Percentiles rank a stretch among this genome's conserved stretches.
Evolutionary conservation across 2,113 vertebrate species (phyloP).

Genomic region (Pelecanoides urinatrix): DNA sequence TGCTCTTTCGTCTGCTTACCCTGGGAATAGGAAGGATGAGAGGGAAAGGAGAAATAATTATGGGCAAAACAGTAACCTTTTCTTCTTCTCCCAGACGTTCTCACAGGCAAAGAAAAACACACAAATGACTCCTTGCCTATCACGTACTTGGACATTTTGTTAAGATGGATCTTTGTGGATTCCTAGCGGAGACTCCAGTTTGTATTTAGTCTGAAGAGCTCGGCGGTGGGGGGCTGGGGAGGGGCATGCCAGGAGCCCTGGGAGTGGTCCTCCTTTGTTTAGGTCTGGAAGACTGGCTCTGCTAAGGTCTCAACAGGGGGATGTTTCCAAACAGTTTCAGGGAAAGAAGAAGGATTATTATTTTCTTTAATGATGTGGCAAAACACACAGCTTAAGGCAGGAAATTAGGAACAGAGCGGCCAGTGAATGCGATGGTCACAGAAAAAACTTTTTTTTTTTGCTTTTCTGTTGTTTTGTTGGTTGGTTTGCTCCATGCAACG

Average conservation of each 20-base stretch:
- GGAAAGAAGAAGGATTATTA: conserved; percentile 11
- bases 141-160: conserved; percentile 52
- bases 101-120: conserved; percentile 45
- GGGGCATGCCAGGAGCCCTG: not conserved
- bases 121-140: conserved; percentile 35
- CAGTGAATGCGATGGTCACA: not conserved
- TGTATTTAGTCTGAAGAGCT: conserved; percentile 68
- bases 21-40: conserved; percentile 7
- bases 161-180: conserved; percentile 55
- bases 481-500: conserved; percentile 9
- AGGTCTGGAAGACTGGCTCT: conserved; percentile 8
- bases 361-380: conserved; percentile 43
- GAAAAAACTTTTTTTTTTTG: not conserved
- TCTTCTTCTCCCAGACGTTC: conserved; percentile 45
- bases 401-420: not conserved
- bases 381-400: conserved; percentile 16
- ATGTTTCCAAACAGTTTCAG: conserved; percentile 28
- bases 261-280: conserved; percentile 54
- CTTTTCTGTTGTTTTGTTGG: not conserved
- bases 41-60: conserved; percentile 32
- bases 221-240: not conserved
- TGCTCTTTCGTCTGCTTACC: not conserved
- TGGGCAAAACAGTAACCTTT: conserved; percentile 54
- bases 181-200: conserved; percentile 49
- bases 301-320: not conserved